Conservation (phyloP, 2,797 vertebrate genomes). For the Pantherophis vulpinus region DNA sequence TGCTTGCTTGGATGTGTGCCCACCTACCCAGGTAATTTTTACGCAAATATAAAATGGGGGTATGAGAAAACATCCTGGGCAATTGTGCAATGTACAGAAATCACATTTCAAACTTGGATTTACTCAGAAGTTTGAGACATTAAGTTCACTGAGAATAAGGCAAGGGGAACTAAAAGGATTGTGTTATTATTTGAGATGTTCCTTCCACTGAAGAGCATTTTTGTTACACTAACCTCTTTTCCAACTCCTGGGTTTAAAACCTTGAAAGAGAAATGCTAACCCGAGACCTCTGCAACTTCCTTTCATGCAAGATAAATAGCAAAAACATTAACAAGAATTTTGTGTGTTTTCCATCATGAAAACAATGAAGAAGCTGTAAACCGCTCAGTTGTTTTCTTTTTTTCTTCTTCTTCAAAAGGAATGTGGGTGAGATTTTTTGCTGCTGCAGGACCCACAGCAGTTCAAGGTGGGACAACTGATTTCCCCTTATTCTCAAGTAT, state of each 20-base stretch:
- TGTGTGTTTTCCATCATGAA: background rate
- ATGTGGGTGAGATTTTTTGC: background rate
- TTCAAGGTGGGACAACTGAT: background rate
- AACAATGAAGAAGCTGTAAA: background rate
- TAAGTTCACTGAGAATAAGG: background rate
- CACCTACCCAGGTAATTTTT: background rate
- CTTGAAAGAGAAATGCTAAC: background rate
- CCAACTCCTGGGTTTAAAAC: background rate
- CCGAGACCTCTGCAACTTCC: background rate
- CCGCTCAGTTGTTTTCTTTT: background rate
- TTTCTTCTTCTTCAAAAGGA: background rate
- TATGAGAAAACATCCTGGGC: background rate
- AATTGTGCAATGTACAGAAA: background rate
- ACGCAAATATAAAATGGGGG: background rate
- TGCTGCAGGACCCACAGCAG: background rate
- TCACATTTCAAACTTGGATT: background rate
- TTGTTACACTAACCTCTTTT: background rate
- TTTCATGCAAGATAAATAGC: background rate
- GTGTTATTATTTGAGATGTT: background rate
- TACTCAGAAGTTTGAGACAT: background rate
- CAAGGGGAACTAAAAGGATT: background rate
- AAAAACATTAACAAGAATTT: background rate
- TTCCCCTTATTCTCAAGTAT: background rate
- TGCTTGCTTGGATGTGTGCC: background rate
- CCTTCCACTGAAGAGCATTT: background rate